Base-by-base conservation (phyloP, 2,113 vertebrate genomes). In the Amphilophus citrinellus region DNA sequence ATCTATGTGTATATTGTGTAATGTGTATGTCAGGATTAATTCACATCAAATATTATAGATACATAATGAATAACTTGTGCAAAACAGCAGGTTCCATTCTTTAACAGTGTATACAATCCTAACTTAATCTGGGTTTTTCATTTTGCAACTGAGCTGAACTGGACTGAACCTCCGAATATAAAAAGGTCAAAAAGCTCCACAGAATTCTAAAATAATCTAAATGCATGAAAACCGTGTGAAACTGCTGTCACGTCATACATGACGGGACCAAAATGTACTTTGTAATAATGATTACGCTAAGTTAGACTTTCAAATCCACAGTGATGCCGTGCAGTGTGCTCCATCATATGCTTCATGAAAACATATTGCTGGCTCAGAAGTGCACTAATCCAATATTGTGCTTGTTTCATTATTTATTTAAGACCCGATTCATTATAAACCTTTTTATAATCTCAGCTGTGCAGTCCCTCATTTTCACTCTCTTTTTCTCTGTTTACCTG, bases 401-500 rank as follows among this genome's bases (percentile, higher is more conserved):
- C n/a, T 79, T 42, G 32, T 37, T 42, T 60, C 10, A 57, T 60
- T 59, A 57, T 76, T 75, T 75, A 75, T 61, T 30, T 61, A 24
- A 76, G 37, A 17, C 24, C 76, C 8, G 22, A 61, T 61, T 9
- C 39, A 61, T 42, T 77, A 15, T 17, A 53, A 15, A 60, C 30
- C 47, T 17, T 9, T 10, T 27, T n/a, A 39, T 73, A 50, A 56
- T 68, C 44, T 68, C 30, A 58, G 18, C 47, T 63, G 65, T 63
- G 10, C 0, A 35, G 2, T 60, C 15, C 77, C 3, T 80, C 11
- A 60, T 82, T 85, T 61, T 50, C 22, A 60, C 47, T 56, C 18
- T 35, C 17, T 39, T 68, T 85, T 85, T 85, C 76, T 81, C 15
- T 66, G 66, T 82, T 91, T 77, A 80, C 87, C 57, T 32, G 50